phyloP scores from a whole-genome alignment of 2,797 vertebrate species.

The Fistularia commersonii region DNA sequence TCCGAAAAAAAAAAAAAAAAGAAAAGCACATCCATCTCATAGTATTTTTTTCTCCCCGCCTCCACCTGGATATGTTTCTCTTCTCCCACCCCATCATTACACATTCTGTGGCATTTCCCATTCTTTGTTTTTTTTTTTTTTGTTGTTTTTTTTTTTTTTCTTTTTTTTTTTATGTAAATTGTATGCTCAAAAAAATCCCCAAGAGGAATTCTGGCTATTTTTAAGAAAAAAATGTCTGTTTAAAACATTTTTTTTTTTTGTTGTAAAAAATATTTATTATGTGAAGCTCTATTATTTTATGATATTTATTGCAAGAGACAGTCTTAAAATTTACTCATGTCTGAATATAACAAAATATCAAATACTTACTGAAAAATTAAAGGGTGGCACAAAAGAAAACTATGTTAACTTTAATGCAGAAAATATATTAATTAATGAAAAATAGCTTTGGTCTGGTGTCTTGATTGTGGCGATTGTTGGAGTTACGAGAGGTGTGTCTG shows the following conservation, averaged over 20 bases:
- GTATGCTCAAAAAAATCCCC: conserved; percentile 88
- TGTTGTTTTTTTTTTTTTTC: too few species aligned
- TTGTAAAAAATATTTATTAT: conserved; percentile 99
- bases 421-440: conserved; percentile 99
- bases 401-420: conserved; percentile 99
- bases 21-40: conserved; percentile 69
- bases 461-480: conserved; percentile 53
- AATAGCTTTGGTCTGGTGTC: conserved; percentile 66
- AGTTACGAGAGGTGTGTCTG: too few species aligned
- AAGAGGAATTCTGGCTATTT: conserved; percentile 96
- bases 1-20: too few species aligned
- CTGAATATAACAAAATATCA: conserved; percentile 99
- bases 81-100: conserved; percentile 55
- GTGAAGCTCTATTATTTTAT: conserved; percentile 99
- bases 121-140: conserved; percentile 59
- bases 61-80: conserved; percentile 59
- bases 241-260: conserved; percentile 86
- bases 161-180: conserved; percentile 85
- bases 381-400: conserved; percentile 89
- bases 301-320: conserved; percentile 99
- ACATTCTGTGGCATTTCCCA: conserved; percentile 79
- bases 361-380: conserved; percentile 94
- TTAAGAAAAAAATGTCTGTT: conserved; percentile 92
- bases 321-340: conserved; percentile 93
- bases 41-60: conserved; percentile 44